Evolutionary conservation across 2,888 invertebrate genomes (phyloP).

Genomic region (Hermodice carunculata): DNA sequence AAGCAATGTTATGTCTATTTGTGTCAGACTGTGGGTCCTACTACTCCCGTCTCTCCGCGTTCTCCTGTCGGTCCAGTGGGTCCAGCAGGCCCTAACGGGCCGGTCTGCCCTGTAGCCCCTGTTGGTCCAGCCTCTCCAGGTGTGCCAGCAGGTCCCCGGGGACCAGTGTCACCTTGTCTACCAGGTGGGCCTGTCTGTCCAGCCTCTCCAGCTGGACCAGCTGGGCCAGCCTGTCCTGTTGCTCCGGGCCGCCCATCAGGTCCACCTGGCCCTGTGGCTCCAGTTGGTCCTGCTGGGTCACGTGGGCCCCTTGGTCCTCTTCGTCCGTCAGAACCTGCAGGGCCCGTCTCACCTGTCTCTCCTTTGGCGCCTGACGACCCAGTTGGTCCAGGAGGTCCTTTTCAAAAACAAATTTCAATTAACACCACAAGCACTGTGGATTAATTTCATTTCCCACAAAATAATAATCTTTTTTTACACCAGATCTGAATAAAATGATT

Average conservation of each 20-base stretch:
- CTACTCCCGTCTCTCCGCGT: too few species aligned
- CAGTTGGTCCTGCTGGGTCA: constrained; percentile 9
- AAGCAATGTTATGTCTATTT: too few species aligned
- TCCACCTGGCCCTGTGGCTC: constrained; percentile 11
- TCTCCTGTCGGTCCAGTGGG: constrained; percentile 7
- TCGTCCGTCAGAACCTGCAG: constrained; percentile 11
- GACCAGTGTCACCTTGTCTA: constrained; percentile 68
- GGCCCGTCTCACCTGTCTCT: constrained; percentile 24
- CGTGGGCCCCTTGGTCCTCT: constrained; percentile 1
- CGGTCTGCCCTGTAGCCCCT: constrained; percentile 18
- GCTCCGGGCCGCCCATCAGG: constrained; percentile 12
- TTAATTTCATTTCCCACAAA: too few species aligned
- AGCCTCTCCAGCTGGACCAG: constrained; percentile 46
- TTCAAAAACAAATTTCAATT: too few species aligned
- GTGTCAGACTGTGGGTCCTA: too few species aligned
- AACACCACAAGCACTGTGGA: too few species aligned
- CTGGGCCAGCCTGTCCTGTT: constrained; percentile 30
- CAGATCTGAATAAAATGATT: too few species aligned
- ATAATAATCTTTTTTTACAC: too few species aligned
- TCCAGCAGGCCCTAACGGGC: constrained; percentile 23
- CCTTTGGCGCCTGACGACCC: constrained; percentile 17
- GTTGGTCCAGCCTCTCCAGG: constrained; percentile 14
- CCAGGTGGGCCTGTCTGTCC: constrained; percentile 68
- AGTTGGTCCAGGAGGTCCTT: constrained; percentile 16
- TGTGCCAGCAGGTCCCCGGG: constrained; percentile 34